These are phyloP conservation scores for Leptodactylus fuscus DNA, from an alignment of 2,113 vertebrate species.

Conservation along the genomic window DNA sequence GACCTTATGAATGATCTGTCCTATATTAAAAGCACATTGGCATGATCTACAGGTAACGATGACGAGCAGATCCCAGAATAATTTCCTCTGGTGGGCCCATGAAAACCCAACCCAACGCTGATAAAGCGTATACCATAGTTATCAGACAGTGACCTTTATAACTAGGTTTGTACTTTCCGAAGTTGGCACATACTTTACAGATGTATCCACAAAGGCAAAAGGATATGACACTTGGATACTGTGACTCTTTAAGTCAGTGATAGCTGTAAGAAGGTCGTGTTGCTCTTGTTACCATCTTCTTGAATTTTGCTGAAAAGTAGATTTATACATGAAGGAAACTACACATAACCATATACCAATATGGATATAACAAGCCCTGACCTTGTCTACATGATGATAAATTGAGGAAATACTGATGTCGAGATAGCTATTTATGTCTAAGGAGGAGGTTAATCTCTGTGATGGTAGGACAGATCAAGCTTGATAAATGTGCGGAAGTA, in stretches of 20 bases:
- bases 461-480: neutral
- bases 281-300: neutral
- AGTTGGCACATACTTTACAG: too few species aligned
- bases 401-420: neutral
- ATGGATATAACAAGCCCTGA: neutral
- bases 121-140: too few species aligned
- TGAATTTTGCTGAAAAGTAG: neutral
- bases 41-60: too few species aligned
- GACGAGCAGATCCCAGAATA: too few species aligned
- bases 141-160: too few species aligned
- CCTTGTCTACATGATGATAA: neutral
- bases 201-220: too few species aligned
- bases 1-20: too few species aligned
- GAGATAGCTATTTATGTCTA: neutral
- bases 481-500: neutral
- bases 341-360: neutral
- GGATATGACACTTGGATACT: neutral
- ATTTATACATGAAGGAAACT: neutral
- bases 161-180: too few species aligned
- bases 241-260: neutral
- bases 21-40: too few species aligned
- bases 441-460: neutral
- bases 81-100: too few species aligned
- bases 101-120: too few species aligned
- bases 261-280: neutral